Base-by-base conservation (phyloP, 1,140 invertebrate genomes). In the Tenebrio molitor region DNA sequence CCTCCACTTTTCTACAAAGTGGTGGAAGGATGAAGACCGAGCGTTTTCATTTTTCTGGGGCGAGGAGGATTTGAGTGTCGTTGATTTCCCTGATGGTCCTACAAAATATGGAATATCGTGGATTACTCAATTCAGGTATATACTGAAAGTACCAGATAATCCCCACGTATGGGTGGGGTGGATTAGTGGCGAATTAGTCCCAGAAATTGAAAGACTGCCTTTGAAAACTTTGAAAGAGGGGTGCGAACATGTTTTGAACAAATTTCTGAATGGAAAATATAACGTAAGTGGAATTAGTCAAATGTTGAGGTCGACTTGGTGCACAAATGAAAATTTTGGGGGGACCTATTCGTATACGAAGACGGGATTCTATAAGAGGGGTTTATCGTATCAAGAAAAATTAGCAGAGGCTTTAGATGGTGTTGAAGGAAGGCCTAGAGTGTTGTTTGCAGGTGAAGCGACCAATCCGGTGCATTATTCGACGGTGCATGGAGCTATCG, bases 141-240 rank as follows among this genome's bases (percentile, higher is more conserved):
- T 89, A 79, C 85, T 85, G 76, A 74, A 77, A 29, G 78, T 86
- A 7, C 72, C 81, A 21, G 80, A 81, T 33, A 80, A 83, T 34
- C 81, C 84, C 29, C 84, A 85, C 75, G 78, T 88, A 21, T 76
- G 90, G 15, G 78, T 86, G 81, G 87, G 82, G 16, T 89, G 87
- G 87, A 71, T 88, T 23, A 83, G 83, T 65, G 88, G 87, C 14
- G 79, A 82, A 42, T 83, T 85, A 67, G 86, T 87, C 12, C 65
- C 83, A 46, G 78, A 81, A 68, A 84, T 87, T 81, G 88, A 89
- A 78, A 81, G 78, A 17, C 44, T 87, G 33, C 73, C 81, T 2
- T 2, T 21, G n/a, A 19, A 50, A 17, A 50, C 17, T 1, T 10
- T 50, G 5, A 17, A 84, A 87, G 75, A 84, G 39, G 83, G 83